A percentile compares a stretch with the other conserved stretches of the same genome.
Evolutionary conservation across 1,140 invertebrate species (phyloP).

Genomic region (Drosophila pruinosa): DNA sequence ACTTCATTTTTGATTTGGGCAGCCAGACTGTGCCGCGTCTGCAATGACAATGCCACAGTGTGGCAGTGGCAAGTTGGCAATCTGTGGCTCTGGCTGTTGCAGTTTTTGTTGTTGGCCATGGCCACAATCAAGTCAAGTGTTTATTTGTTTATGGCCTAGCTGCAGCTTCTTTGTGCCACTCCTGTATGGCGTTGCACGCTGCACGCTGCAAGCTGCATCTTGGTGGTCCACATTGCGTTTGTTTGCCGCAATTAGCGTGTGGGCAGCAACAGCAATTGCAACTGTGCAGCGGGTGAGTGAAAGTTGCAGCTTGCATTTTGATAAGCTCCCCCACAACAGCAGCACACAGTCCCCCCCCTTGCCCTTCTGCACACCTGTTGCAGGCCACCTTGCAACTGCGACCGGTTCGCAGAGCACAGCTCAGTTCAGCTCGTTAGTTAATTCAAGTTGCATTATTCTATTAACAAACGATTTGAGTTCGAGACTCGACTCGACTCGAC

Average conservation of each 20-base stretch:
- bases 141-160: slow-evolving; percentile 70
- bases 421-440: slow-evolving; percentile 78
- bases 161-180: slow-evolving; percentile 9
- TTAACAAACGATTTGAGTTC: slow-evolving; percentile 54
- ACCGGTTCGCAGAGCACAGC: slow-evolving; percentile 56
- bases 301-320: slow-evolving; percentile 42
- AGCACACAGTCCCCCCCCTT: background rate
- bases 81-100: slow-evolving; percentile 13
- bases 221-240: slow-evolving; percentile 58
- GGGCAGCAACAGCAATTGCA: slow-evolving; percentile 35
- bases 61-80: background rate
- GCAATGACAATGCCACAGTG: slow-evolving; percentile 55
- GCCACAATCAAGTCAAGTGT: slow-evolving; percentile 75
- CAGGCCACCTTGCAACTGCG: too few relatives aligned
- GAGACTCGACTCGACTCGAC: background rate
- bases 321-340: slow-evolving; percentile 50
- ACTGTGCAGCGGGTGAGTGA: slow-evolving; percentile 27
- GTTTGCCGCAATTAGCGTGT: slow-evolving; percentile 58
- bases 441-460: slow-evolving; percentile 78
- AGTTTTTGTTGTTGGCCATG: slow-evolving; percentile 30
- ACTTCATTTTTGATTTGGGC: slow-evolving; percentile 59
- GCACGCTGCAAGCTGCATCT: slow-evolving; percentile 40
- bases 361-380: slow-evolving; percentile 58
- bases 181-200: slow-evolving; percentile 33
- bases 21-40: slow-evolving; percentile 44